Percentiles rank a stretch among this genome's conserved stretches.
Conservation (phyloP, 2,797 vertebrate genomes). For the Channa striata region DNA sequence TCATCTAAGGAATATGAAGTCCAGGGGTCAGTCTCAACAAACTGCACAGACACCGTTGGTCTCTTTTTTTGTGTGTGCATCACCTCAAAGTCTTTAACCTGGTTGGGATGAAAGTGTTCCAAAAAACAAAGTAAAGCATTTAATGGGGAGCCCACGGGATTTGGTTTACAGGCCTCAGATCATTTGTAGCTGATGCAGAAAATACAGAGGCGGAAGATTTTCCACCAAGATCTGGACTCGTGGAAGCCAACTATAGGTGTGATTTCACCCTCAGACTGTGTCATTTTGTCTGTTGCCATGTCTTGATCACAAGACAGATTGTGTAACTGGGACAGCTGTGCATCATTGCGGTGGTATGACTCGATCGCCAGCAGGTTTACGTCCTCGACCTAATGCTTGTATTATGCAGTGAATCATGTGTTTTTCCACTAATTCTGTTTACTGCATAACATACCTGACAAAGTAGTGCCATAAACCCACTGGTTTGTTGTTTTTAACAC, state of each 20-base stretch:
- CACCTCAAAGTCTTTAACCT: slow-evolving; percentile 14
- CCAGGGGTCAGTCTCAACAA: slow-evolving; percentile 1
- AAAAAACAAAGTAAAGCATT: slow-evolving; percentile 24
- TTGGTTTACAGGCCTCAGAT: slow-evolving; percentile 22
- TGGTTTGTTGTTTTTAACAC: not conserved
- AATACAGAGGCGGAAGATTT: not conserved
- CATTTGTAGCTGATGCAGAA: not conserved
- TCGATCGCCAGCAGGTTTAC: slow-evolving; percentile 47
- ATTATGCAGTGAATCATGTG: slow-evolving; percentile 50
- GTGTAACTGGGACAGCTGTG: slow-evolving; percentile 31
- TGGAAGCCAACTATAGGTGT: not conserved
- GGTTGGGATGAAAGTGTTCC: slow-evolving; percentile 31
- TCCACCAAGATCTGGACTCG: not conserved
- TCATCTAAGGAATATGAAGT: slow-evolving; percentile 21
- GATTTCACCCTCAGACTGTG: slow-evolving; percentile 24
- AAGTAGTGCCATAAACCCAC: slow-evolving; percentile 37
- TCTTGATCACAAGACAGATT: slow-evolving; percentile 45
- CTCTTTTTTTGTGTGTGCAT: slow-evolving; percentile 44
- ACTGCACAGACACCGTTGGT: too few relatives aligned
- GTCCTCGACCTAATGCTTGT: slow-evolving; percentile 18
- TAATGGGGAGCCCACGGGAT: slow-evolving; percentile 3
- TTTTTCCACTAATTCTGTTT: slow-evolving; percentile 54
- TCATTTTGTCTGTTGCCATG: slow-evolving; percentile 5
- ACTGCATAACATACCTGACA: slow-evolving; percentile 46
- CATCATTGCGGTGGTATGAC: slow-evolving; percentile 41